Percentiles rank a stretch among this genome's conserved stretches.
phyloP scores from a whole-genome alignment of 2,888 invertebrate species.

The Catocala sponsa region DNA sequence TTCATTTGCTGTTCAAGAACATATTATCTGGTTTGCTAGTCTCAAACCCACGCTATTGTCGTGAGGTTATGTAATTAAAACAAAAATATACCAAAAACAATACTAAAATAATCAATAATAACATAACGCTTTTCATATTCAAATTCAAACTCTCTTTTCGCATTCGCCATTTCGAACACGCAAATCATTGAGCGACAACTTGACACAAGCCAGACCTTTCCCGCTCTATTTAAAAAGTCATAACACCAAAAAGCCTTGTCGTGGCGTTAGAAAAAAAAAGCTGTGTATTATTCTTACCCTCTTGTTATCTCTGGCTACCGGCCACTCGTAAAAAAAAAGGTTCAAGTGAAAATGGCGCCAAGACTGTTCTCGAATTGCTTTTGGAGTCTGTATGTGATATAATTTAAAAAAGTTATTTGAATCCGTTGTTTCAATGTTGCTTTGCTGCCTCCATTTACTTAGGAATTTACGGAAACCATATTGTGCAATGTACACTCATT shows the following conservation, averaged over 20 bases:
- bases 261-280: constrained; percentile 37
- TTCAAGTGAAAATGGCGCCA: constrained; percentile 31
- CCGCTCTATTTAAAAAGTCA: constrained; percentile 20
- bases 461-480: too few relatives aligned
- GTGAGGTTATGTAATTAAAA: too few relatives aligned
- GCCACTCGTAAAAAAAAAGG: constrained; percentile 43
- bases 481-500: too few relatives aligned
- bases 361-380: constrained; percentile 2
- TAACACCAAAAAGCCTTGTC: constrained; percentile 35
- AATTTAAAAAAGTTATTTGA: neutral
- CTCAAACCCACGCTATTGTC: too few relatives aligned
- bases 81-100: too few relatives aligned
- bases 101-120: too few relatives aligned
- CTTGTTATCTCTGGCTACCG: constrained; percentile 51
- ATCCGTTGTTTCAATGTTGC: neutral
- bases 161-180: neutral
- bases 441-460: too few relatives aligned
- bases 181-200: neutral
- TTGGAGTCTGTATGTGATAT: constrained; percentile 4
- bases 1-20: too few relatives aligned
- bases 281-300: constrained; percentile 27
- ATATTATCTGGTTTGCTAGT: too few relatives aligned
- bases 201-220: constrained; percentile 5
- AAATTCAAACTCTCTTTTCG: too few relatives aligned
- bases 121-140: too few relatives aligned